Base-by-base conservation (phyloP, 2,888 invertebrate genomes). In the Alcis repandata region DNA sequence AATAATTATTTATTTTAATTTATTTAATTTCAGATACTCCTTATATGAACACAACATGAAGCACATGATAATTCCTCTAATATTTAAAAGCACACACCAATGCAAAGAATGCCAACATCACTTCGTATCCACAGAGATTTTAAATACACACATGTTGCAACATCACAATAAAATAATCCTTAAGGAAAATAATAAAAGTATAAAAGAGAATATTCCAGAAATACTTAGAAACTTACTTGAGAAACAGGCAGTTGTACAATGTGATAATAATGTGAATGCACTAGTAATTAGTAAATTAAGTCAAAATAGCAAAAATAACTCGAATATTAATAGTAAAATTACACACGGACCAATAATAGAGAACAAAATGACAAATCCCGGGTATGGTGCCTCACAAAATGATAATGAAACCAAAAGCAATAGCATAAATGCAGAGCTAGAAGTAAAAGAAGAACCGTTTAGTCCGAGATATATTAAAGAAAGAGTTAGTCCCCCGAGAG, bases 41-140 rank as follows among this genome's bases (percentile, higher is more conserved):
- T 71, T 73, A 2, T 32, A 84, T 13, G 68, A 82, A 0, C 88
- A 88, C 64, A 85, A 79, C 0, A 72, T 79, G 0, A 75, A 59
- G 1, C 88, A 88, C 43, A 85, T 88, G 22, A 84, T 85, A 6
- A 85, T 88, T 58, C 87, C 88, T 0, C 60, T 88, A 0, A 19
- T 81, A 0, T 83, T 81, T 0, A 76, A 78, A 38, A 71, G 33
- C 0, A 15, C 77, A 0, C n/a, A 69, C 1, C 69, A 82, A 56
- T 87, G 87, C 17, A 36, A 63, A 0, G 64, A 72, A 1, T 85
- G 86, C 22, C 45, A 76, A 0, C 62, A 69, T 22, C 71, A 78
- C 36, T 87, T 83, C 41, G 72, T 73, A 2, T 74, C 82, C 0
- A 6, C 63, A 15, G 59, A 66, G 0, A 78, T 79, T 1, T 67